Evolutionary conservation across 2,888 invertebrate genomes (phyloP), one percentile per base, ranked within the genome.

Genomic region (Eupithecia exiguata): DNA sequence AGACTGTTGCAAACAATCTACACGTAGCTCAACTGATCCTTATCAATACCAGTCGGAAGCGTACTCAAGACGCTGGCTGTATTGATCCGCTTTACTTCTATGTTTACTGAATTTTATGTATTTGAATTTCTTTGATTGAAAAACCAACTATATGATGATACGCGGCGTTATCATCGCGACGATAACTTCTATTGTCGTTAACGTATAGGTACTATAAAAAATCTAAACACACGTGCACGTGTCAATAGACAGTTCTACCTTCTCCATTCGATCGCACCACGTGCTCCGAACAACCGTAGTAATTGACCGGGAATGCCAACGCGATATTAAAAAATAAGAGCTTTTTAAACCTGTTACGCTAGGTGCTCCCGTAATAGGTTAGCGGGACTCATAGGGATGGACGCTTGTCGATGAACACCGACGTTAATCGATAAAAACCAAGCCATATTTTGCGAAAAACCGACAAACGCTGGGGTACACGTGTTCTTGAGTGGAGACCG

Each of bases 291-390:
- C 69, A 77, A 74, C 88, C 88, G 88, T 88, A 86, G 88, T 91
- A 90, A 90, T 91, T 87, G 91, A 86, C 77, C 83, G 85, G 88
- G 90, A 85, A 90, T 89, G 84, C 89, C 90, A 88, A 84, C 87
- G 86, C 90, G 89, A 86, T 78, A 86, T 85, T 89, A 92, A 90
- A 89, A 90, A 91, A 89, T 86, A 91, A 92, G 89, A 89, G 88
- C 66, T 66, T 66, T 86, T 82, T 76, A 88, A 90, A 91, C 91
- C 87, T 83, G 92, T 90, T 92, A 89, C 90, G 88, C 91, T 90
- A 89, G 87, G 87, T 84, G 83, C 86, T 90, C 91, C 91, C 86
- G 91, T 92, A 53, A 53, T 91, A 88, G 86, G 84, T 76, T 87
- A 88, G 85, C 85, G 84, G 85, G 85, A 82, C 75, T 70, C 53